Evolutionary conservation across 1,140 invertebrate genomes (phyloP), one percentile per base, ranked within the genome.

Genomic region (Orchesella cincta): DNA sequence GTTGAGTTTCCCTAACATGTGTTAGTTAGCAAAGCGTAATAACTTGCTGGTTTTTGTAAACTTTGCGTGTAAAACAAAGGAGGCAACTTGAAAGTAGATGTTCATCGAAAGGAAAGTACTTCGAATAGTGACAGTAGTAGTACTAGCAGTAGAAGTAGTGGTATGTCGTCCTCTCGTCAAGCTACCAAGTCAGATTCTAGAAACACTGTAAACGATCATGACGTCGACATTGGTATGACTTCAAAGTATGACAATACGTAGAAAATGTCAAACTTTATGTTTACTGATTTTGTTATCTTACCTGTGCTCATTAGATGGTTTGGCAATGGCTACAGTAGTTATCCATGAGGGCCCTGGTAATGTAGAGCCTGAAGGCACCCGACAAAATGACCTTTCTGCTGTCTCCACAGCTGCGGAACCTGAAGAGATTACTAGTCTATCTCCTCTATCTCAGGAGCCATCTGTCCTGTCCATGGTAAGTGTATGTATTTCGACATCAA

Each of bases 51-150:
- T 46, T 46, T 8, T 5, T 46, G 39, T 18, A 8, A 8, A 5
- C 39, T 46, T 18, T 46, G 46, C 12, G n/a, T n/a, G n/a, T n/a
- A n/a, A n/a, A n/a, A n/a, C 31, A 2, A 67, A 85, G 80, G 87
- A 87, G 35, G 84, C 91, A 93, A 95, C 89, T 88, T 95, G 76
- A 94, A 95, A 88, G 94, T 94, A 64, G 94, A 96, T 86, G 94
- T 96, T 35, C 94, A 96, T 87, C 89, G 93, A 46, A 94, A 94
- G 85, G 94, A 95, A 84, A 95, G 93, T 85, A 94, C 93, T 0
- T 93, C 93, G 84, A 94, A 93, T 81, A 92, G 92, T 78, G 79
- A 80, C 82, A 75, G 86, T 71, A 67, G 71, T 29, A 73, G 73
- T 28, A 31, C 73, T 33, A 57, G 29, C 39, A 76, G 39, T 28